Evolutionary conservation across 2,797 vertebrate species (phyloP).

Genomic region (Lagodon rhomboides): DNA sequence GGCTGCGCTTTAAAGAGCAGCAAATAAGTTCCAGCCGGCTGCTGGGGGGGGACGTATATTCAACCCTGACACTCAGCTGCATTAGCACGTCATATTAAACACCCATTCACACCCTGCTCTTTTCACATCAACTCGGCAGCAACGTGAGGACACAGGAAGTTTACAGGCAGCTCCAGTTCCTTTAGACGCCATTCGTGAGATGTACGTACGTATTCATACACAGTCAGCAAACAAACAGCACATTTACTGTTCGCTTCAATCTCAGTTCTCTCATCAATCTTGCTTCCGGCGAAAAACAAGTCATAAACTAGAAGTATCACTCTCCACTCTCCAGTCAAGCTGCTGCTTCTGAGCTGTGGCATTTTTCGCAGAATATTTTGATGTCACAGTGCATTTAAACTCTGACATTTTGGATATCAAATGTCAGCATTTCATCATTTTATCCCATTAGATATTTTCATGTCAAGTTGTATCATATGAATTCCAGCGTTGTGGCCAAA

Average conservation of each 20-base stretch:
- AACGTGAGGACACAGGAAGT: conserved; percentile 37
- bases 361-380: too few relatives aligned
- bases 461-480: too few relatives aligned
- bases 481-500: too few relatives aligned
- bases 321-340: too few relatives aligned
- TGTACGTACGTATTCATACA: background rate
- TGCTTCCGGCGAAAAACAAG: background rate
- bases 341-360: too few relatives aligned
- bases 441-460: too few relatives aligned
- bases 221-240: conserved; percentile 4
- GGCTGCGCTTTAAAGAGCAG: conserved; percentile 14
- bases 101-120: conserved; percentile 43
- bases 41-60: conserved; percentile 8
- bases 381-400: too few relatives aligned
- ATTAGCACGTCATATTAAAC: conserved; percentile 63
- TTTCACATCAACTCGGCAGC: conserved; percentile 41
- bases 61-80: conserved; percentile 57
- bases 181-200: conserved; percentile 21
- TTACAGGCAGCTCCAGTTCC: background rate
- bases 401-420: too few relatives aligned
- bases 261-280: background rate
- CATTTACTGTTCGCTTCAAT: background rate
- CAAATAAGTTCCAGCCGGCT: conserved; percentile 28
- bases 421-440: too few relatives aligned
- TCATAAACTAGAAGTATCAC: too few relatives aligned